These are phyloP conservation scores for Porites lobata DNA, from an alignment of 92 coral and sea anemone genomes.

Conservation along the genomic window DNA sequence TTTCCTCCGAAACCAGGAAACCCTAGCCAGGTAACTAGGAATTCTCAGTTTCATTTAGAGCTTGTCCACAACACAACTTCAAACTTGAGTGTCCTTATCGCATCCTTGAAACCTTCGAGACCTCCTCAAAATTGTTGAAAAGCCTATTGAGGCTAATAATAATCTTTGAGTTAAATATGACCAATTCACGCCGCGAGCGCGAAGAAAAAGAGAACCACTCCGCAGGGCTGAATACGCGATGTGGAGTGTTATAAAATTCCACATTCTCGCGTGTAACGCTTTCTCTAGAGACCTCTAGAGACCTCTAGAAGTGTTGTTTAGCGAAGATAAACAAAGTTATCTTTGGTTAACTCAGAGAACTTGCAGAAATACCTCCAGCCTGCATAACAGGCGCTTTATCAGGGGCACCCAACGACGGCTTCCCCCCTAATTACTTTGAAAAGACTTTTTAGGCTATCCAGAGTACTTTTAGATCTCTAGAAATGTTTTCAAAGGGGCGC, in stretches of 20 bases:
- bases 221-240: slow-evolving; percentile 22
- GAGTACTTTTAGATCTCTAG: too few relatives aligned
- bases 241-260: slow-evolving; percentile 21
- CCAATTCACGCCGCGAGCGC: slow-evolving; percentile 30
- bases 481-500: too few relatives aligned
- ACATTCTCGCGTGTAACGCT: slow-evolving; percentile 32
- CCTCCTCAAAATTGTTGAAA: slow-evolving; percentile 16
- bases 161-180: background rate
- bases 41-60: slow-evolving; percentile 11
- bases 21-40: slow-evolving; percentile 18
- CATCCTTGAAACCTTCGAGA: slow-evolving; percentile 19
- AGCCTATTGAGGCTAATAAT: slow-evolving; percentile 7
- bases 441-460: too few relatives aligned
- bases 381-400: background rate
- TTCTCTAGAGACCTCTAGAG: slow-evolving; percentile 34
- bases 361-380: slow-evolving; percentile 23
- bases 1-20: slow-evolving; percentile 10
- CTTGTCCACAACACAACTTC: slow-evolving; percentile 5
- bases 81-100: slow-evolving; percentile 13
- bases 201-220: slow-evolving; percentile 28
- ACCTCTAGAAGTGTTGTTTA: slow-evolving; percentile 29
- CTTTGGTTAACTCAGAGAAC: slow-evolving; percentile 17
- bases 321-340: slow-evolving; percentile 23
- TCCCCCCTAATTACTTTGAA: too few relatives aligned
- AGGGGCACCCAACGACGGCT: too few relatives aligned